Evolutionary conservation across 2,113 vertebrate species (phyloP).

Genomic region (Pleuronectes platessa): DNA sequence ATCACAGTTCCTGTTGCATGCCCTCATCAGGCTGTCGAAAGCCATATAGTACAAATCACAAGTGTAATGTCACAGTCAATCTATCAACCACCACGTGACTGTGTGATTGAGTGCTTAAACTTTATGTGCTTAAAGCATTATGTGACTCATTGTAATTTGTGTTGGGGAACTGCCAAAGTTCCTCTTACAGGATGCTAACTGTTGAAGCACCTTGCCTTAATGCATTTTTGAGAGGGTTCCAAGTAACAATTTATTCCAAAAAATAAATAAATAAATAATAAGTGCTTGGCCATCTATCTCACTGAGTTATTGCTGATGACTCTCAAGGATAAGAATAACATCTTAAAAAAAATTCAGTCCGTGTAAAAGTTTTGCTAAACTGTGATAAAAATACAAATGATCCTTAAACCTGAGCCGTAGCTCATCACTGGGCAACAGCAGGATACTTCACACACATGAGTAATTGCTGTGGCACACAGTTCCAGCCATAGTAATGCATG

Average conservation of each 20-base stretch:
- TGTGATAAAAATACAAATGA: neutral
- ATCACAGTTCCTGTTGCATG: neutral
- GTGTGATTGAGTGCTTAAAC: constrained; percentile 23
- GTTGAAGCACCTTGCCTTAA: constrained; percentile 18
- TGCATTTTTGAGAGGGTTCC: constrained; percentile 45
- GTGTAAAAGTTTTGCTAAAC: constrained; percentile 6
- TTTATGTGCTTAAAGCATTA: constrained; percentile 19
- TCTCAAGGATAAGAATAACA: constrained; percentile 2
- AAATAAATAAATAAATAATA: constrained; percentile 2
- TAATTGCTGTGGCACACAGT: constrained; percentile 47
- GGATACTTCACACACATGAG: constrained; percentile 18
- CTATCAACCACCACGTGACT: constrained; percentile 15
- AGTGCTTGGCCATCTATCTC: constrained; percentile 29
- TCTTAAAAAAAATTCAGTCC: constrained; percentile 4
- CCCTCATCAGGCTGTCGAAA: constrained; percentile 2
- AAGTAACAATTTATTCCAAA: constrained; percentile 19
- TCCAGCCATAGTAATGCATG: constrained; percentile 41
- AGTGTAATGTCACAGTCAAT: constrained; percentile 26
- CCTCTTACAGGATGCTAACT: constrained; percentile 13
- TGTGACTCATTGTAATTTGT: constrained; percentile 32
- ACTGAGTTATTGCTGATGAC: constrained; percentile 14
- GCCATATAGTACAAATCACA: constrained; percentile 22
- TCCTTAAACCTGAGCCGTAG: neutral
- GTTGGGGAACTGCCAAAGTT: constrained; percentile 33
- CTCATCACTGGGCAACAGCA: constrained; percentile 1